Evolutionary conservation across 37 sponge, comb jelly and placozoan genomes (phyloP), one percentile per base, ranked within the genome.

Genomic region (Spongia lamella): DNA sequence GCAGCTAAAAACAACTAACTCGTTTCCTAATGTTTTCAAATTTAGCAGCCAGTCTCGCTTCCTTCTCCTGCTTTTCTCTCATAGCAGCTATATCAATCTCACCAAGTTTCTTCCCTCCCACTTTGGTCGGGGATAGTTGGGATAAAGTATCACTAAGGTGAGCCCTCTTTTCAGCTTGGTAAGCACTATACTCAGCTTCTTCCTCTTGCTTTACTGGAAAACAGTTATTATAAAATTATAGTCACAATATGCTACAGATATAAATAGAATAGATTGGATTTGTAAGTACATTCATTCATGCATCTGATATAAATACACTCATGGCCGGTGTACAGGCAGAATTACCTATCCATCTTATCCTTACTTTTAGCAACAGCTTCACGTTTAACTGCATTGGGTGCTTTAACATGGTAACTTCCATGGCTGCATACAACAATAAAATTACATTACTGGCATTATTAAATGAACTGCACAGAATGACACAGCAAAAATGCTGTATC

Each of bases 341-440:
- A n/a, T n/a, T n/a, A n/a, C n/a, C n/a, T n/a, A n/a, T n/a, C 14
- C 6, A 43, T n/a, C 15, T 60, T 4, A 26, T 7, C 33, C 73
- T 72, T 59, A 83, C 84, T 58, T 49, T 32, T 5, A 24, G 31
- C 40, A 14, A 84, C 22, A 25, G 76, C 52, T 31, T 60, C 38
- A 67, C 69, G 40, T 54, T 76, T 75, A 22, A 62, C 53, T 1
- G 84, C 65, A 39, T 84, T 37, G 30, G 84, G 84, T 1, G 62
- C 4, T 53, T 68, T 37, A 1, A 63, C 71, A 53, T 84, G 70
- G 36, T 68, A 66, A 0, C 59, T 58, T 37, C 84, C 70, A 59
- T 38, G 57, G 17, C 83, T 75, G 56, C 7, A 37, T 37, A 1
- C 7, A 39, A 40, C 26, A 39, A 68, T 51, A 33, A 38, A 49